These are phyloP conservation scores for Anastatus disparis DNA, from an alignment of 1,140 invertebrate species.

Conservation along the genomic window DNA sequence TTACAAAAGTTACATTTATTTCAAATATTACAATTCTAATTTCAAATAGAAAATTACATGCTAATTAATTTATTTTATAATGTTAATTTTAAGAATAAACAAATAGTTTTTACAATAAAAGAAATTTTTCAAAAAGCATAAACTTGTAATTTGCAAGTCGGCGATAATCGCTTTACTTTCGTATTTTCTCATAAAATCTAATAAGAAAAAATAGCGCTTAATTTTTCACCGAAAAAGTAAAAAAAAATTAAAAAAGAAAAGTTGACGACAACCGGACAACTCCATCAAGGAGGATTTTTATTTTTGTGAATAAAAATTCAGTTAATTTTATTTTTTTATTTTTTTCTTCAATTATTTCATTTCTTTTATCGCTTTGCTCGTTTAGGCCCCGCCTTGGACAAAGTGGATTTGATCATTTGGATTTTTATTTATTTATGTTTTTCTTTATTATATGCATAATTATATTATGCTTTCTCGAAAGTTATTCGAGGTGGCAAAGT, in stretches of 20 bases:
- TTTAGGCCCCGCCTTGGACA: conserved; percentile 36
- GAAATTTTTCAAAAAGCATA: not conserved
- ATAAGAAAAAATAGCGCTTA: not conserved
- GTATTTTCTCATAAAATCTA: not conserved
- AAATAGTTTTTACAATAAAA: not conserved
- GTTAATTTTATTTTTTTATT: conserved; percentile 2
- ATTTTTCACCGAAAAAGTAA: conserved; percentile 4
- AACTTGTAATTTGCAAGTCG: not conserved
- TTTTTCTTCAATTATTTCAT: conserved; percentile 12
- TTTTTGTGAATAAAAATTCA: conserved; percentile 25
- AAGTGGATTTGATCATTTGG: conserved; percentile 34
- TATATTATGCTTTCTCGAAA: conserved; percentile 21
- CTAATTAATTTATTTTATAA: too few species aligned
- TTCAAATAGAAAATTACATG: too few species aligned
- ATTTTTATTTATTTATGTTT: too few species aligned
- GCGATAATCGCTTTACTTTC: not conserved
- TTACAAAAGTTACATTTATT: too few species aligned
- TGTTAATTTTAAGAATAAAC: too few species aligned
- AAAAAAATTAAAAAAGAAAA: conserved; percentile 13
- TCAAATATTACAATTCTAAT: too few species aligned
- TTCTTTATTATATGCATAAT: too few species aligned
- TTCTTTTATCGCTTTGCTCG: conserved; percentile 15
- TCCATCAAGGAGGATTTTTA: conserved; percentile 38
- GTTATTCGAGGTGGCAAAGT: not conserved
- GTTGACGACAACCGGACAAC: not conserved